Conservation (phyloP, 2,113 vertebrate genomes). For the Bos indicus region DNA sequence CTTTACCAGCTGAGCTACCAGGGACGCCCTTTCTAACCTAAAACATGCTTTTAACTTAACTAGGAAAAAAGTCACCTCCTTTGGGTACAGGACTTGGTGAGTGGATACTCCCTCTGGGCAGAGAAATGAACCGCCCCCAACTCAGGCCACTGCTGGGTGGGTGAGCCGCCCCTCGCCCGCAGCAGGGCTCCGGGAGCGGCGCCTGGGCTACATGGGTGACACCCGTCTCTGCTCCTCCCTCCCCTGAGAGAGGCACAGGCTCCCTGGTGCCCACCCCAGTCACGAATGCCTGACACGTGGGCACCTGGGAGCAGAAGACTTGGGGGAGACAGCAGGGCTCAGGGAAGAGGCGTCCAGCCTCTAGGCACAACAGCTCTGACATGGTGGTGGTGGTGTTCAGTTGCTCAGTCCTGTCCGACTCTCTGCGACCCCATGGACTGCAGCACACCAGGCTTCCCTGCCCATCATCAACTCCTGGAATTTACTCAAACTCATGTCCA, state of each 20-base stretch:
- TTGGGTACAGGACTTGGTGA: background rate
- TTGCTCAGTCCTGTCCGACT: accelerated
- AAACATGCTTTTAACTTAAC: background rate
- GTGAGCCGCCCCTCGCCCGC: background rate
- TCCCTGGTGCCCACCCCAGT: background rate
- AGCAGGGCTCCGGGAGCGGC: background rate
- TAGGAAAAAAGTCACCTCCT: background rate
- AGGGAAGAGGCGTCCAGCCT: background rate
- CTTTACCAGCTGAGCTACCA: background rate
- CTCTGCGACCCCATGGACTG: accelerated
- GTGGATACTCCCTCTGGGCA: background rate
- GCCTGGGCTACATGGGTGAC: accelerated
- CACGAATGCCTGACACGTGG: background rate
- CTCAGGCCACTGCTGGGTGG: background rate
- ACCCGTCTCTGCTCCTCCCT: background rate
- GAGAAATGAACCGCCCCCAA: background rate
- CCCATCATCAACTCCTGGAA: background rate
- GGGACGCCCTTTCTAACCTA: background rate
- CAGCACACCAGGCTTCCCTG: background rate
- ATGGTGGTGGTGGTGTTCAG: background rate
- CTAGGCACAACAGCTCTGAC: background rate
- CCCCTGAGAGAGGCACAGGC: background rate
- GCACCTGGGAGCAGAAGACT: background rate
- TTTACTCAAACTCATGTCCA: background rate
- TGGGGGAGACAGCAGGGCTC: background rate